Base-by-base conservation (phyloP, 2,113 vertebrate genomes). In the Ceyx cyanopectus region DNA sequence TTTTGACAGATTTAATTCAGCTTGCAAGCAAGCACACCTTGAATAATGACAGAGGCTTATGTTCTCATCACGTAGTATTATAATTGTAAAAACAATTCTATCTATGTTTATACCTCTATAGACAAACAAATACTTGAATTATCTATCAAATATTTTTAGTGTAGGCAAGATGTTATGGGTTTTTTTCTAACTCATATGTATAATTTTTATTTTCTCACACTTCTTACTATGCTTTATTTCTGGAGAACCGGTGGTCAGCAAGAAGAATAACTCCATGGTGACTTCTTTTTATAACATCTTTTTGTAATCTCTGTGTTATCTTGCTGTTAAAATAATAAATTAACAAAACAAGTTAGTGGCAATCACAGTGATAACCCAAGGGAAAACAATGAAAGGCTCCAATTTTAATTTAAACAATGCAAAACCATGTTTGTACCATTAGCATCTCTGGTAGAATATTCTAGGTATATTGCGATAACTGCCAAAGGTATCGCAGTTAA, bases 1-100 rank as follows among this genome's bases (percentile, higher is more conserved):
- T 87, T 92, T 82, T 66, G 61, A 72, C 60, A 56, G 69, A 69
- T 61, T 95, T 81, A 93, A 90, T 93, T 95, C 69, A 92, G 89
- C 80, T 50, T 43, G 81, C 89, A 90, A 48, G 56, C 83, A 91
- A 82, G 48, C 29, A 43, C n/a, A 76, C 76, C 74, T 94, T 95
- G 95, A 93, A 95, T 94, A 86, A 74, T 26, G 62, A 74, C 58
- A 26, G 10, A 57, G 10, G 41, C 54, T 95, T 89, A 69, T 50
- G 50, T 94, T 72, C 68, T 63, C 53, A 60, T 20, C n/a, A 50
- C 66, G 29, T 87, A 53, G 1, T 65, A 29, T 66, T 81, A 60
- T 84, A 62, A 9, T 41, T 37, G 53, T 61, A 61, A 54, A 70
- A 78, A 7, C 16, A 40, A 45, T 72, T 66, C 23, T 58, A 14